phyloP scores from a whole-genome alignment of 2,888 invertebrate genomes.

The Charanyca ferruginea region DNA sequence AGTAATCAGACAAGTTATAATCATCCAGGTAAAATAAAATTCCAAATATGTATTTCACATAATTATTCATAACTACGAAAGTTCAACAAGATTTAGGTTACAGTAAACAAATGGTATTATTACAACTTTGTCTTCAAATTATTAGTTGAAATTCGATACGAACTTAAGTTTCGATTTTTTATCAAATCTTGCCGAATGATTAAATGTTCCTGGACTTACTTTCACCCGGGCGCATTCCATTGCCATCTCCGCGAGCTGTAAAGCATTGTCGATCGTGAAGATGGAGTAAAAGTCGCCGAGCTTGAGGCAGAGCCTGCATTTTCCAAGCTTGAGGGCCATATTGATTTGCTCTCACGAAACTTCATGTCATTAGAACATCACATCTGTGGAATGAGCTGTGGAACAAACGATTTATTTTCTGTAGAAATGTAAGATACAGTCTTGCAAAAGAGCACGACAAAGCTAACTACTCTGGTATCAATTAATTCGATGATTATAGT shows the following conservation, averaged over 20 bases:
- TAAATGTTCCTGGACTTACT: conserved; percentile 71
- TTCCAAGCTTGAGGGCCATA: conserved; percentile 90
- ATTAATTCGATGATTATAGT: neutral
- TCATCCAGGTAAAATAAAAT: neutral
- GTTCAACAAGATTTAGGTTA: neutral
- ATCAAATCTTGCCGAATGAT: conserved; percentile 3
- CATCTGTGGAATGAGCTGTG: conserved; percentile 69
- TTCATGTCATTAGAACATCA: conserved; percentile 81
- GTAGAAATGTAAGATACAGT: neutral
- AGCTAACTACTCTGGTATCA: neutral
- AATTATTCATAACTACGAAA: neutral
- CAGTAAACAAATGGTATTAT: conserved; percentile 7
- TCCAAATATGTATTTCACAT: neutral
- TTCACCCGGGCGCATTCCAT: conserved; percentile 89
- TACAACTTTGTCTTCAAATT: conserved; percentile 13
- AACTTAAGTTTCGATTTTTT: conserved; percentile 14
- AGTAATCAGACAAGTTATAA: too few relatives aligned
- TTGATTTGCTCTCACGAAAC: conserved; percentile 85
- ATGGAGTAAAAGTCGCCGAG: conserved; percentile 90
- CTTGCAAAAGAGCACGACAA: neutral
- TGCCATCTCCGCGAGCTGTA: conserved; percentile 89
- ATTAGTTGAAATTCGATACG: conserved; percentile 48
- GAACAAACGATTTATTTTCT: conserved; percentile 29
- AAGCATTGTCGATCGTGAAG: conserved; percentile 87
- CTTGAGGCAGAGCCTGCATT: conserved; percentile 90